Conservation (phyloP, 2,797 vertebrate genomes). For the Gymnocypris eckloni region DNA sequence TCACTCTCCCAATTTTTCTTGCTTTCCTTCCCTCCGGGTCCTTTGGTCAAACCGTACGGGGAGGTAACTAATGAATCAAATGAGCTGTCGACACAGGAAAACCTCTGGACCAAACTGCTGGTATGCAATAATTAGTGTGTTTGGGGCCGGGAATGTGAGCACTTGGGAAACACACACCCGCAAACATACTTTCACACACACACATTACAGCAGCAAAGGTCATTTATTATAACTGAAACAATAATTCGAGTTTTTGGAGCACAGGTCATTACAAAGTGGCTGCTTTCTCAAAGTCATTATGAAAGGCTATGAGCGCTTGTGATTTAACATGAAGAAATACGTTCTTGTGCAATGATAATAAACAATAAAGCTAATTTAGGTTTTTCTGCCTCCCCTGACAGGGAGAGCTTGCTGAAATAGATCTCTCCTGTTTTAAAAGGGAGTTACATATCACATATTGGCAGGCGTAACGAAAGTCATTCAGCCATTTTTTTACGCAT, state of each 20-base stretch:
- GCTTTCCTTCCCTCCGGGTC: constrained; percentile 39
- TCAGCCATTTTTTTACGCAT: constrained; percentile 37
- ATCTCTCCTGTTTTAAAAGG: constrained; percentile 34
- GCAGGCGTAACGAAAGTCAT: constrained; percentile 32
- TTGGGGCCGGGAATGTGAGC: constrained; percentile 72
- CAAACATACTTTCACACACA: constrained; percentile 34
- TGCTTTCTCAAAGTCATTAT: constrained; percentile 45
- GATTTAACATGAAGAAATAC: constrained; percentile 45
- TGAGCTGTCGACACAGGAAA: constrained; percentile 74
- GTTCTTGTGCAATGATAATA: constrained; percentile 49
- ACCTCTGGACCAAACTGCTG: constrained; percentile 55
- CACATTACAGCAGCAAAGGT: constrained; percentile 45
- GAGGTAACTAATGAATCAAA: constrained; percentile 78
- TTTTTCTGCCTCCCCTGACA: constrained; percentile 72
- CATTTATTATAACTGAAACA: constrained; percentile 53
- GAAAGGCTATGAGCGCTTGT: constrained; percentile 36
- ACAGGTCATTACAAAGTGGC: constrained; percentile 48
- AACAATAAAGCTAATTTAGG: constrained; percentile 63
- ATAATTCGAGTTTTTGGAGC: constrained; percentile 31
- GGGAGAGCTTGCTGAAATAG: constrained; percentile 20
- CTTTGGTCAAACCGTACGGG: constrained; percentile 66
- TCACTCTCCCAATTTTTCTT: constrained; percentile 59
- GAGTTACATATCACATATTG: constrained; percentile 43
- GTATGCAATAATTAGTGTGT: constrained; percentile 77
- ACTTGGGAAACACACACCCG: constrained; percentile 30